Base-by-base conservation (phyloP, 2,888 invertebrate genomes). In the Stegophylla sp. region DNA sequence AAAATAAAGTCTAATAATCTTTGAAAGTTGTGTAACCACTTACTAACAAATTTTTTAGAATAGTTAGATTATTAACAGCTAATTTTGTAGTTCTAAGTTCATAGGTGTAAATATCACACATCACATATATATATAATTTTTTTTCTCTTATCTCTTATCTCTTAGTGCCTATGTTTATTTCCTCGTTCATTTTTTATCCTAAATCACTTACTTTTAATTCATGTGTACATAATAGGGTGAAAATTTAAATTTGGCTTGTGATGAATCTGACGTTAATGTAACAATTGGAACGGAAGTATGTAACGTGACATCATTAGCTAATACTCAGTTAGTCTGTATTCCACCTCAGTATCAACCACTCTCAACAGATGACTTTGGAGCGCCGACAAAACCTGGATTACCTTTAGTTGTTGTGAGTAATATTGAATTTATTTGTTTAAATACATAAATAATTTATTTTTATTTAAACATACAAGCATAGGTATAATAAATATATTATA, bases 271-370 rank as follows among this genome's bases (percentile, higher is more conserved):
- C 87, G 95, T 98, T 0, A 91, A 93, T 84, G 97, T 99, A 5
- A 95, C 94, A 23, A 96, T 99, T 84, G 98, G 98, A 5, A 91
- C 91, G 5, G 90, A 92, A 85, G 90, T 92, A 48, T 99, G 98
- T 86, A 97, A 97, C 87, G 95, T 99, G 17, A 97, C 98, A 2
- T 95, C 97, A 83, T 89, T 99, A 67, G 96, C 97, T 1, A 90
- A 93, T 86, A 92, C 92, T 56, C 97, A 98, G 86, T 89, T 99
- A 20, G 92, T 98, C 13, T 99, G 98, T 87, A 93, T 93, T 43
- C 97, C 97, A 15, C 98, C 98, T 1, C 93, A 93, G 85, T 89
- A 91, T 77, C 96, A 97, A 87, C 97, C 97, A 0, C 86, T 90
- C 0, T 90, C 92, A 82, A 94, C 92, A 4, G 92, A 93, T 86